Evolutionary conservation across 2,113 vertebrate genomes (phyloP), one percentile per base, ranked within the genome.

Genomic region (Oncorhynchus masou): DNA sequence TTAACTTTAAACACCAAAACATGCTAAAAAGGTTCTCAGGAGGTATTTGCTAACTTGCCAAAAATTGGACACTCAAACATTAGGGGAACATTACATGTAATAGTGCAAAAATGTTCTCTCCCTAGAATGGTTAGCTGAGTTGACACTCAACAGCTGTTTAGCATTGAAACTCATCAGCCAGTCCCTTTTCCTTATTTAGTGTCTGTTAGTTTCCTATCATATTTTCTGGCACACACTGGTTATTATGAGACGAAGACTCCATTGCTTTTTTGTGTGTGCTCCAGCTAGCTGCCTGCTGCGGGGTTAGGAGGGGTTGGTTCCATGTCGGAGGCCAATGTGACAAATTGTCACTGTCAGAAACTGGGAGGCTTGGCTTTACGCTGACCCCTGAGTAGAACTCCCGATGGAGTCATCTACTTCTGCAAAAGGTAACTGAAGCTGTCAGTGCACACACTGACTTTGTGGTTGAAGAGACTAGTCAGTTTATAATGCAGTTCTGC

Each of bases 321-420:
- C 24, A 25, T 24, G 59, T 57, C 29, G 70, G 70, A 74, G 67
- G 45, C 71, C 64, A 79, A 64, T 66, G 66, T 78, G 71, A 87
- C 73, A 82, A 84, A 86, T 64, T 77, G 80, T 85, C 74, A 71
- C 79, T 87, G 87, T 86, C 74, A 87, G 84, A 81, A 83, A 85
- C 71, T 74, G 67, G 79, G 75, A n/a, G 1, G 77, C 49, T 80
- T 75, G 78, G 68, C 73, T 81, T 72, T 24, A n/a, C 34, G 60
- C 57, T 57, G 73, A 27, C 67, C 67, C 20, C 4, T 16, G 12
- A 59, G 66, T 75, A 75, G 3, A 45, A 67, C 65, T 68, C 68
- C 70, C 45, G 67, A 13, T 69, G 31, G 29, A 8, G 9, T 31
- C n/a, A 34, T 4, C 60, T 24, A 24, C 60, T 39, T 39, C 39